phyloP scores from a whole-genome alignment of 2,113 vertebrate species.

The Myiozetetes cayanensis region DNA sequence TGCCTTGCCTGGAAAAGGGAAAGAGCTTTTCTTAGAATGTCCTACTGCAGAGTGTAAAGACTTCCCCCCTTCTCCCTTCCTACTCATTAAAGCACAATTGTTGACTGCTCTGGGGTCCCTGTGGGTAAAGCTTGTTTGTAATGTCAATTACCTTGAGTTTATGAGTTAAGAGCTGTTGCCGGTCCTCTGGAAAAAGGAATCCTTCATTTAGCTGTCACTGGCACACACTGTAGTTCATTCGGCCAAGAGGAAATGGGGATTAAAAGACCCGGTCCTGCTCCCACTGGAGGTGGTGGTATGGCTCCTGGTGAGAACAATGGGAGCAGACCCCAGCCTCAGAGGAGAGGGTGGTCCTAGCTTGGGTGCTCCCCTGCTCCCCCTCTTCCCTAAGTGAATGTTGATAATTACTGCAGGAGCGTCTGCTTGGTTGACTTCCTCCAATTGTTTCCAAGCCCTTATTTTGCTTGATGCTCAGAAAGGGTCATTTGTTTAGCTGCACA shows the following conservation, averaged over 20 bases:
- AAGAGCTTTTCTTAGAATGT: constrained; percentile 61
- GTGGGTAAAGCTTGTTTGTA: constrained; percentile 55
- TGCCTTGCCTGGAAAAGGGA: constrained; percentile 61
- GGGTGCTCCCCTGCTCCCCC: constrained; percentile 37
- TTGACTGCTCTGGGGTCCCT: constrained; percentile 50
- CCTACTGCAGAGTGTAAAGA: constrained; percentile 18
- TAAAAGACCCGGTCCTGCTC: constrained; percentile 45
- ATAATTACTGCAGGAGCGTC: constrained; percentile 44
- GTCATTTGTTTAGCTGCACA: constrained; percentile 33
- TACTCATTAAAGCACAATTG: constrained; percentile 64
- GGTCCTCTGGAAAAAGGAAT: constrained; percentile 61
- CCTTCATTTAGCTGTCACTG: constrained; percentile 66
- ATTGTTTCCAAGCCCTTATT: constrained; percentile 56
- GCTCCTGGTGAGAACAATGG: constrained; percentile 55
- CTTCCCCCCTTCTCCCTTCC: constrained; percentile 49
- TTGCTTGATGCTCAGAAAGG: constrained; percentile 49
- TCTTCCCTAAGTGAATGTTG: constrained; percentile 35
- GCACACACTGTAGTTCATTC: constrained; percentile 19
- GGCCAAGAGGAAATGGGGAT: constrained; percentile 65
- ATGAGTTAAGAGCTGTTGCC: constrained; percentile 50
- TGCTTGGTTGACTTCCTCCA: constrained; percentile 59
- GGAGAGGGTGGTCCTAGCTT: constrained; percentile 18
- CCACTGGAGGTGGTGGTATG: background rate
- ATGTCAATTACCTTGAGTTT: constrained; percentile 59
- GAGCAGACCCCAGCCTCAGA: constrained; percentile 5